phyloP scores from a whole-genome alignment of 2,113 vertebrate species.

The Anarrhichthys ocellatus region DNA sequence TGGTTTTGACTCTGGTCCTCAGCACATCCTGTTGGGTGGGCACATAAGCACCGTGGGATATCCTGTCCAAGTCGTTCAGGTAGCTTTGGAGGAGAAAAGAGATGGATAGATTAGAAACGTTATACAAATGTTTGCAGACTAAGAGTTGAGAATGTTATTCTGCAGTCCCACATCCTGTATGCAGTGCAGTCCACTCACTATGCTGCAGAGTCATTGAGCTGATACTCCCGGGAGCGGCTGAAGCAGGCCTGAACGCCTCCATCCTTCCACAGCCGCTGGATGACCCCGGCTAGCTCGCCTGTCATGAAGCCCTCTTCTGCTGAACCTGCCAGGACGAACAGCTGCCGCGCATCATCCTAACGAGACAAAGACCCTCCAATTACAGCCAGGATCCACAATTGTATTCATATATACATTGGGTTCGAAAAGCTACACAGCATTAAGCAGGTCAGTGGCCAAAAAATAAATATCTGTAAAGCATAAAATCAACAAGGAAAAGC shows the following conservation, averaged over 20 bases:
- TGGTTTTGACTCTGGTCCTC: conserved; percentile 98
- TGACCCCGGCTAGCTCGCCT: conserved; percentile 92
- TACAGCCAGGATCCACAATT: neutral
- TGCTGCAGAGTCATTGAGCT: conserved; percentile 97
- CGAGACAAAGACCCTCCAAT: conserved; percentile 18
- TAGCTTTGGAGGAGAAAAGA: conserved; percentile 83
- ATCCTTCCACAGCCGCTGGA: conserved; percentile 97
- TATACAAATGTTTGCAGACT: neutral
- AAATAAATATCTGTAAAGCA: neutral
- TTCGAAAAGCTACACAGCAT: conserved; percentile 1
- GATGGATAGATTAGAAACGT: neutral
- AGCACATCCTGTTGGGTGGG: conserved; percentile 98
- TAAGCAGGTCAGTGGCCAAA: neutral
- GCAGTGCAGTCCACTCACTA: conserved; percentile 88
- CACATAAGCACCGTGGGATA: conserved; percentile 92
- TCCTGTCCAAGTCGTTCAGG: conserved; percentile 97
- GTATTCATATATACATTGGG: neutral
- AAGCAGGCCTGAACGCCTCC: conserved; percentile 95
- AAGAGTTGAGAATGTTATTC: neutral
- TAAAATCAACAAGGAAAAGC: conserved; percentile 28
- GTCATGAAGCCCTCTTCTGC: conserved; percentile 98
- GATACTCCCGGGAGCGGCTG: conserved; percentile 96
- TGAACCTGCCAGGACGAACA: conserved; percentile 93
- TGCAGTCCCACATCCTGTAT: neutral
- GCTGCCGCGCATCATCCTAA: conserved; percentile 96